Evolutionary conservation across 2,888 invertebrate species (phyloP), one percentile per base, ranked within the genome.

Genomic region (Drosophila suboccidentalis): DNA sequence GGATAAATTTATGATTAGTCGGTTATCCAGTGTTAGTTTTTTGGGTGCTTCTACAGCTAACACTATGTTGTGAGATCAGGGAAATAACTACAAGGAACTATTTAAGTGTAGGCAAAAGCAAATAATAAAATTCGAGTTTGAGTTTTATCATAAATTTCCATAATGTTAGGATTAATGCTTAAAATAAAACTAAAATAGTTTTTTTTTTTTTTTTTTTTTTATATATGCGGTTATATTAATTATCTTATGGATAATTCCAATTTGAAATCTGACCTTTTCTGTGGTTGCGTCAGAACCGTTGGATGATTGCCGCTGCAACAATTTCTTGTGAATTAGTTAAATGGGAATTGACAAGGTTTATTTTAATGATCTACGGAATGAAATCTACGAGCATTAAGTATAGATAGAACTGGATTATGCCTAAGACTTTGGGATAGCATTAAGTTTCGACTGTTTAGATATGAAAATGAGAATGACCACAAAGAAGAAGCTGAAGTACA

Each of bases 251-350:
- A 57, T 64, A 38, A 55, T 59, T 63, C 38, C 60, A 61, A 58
- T 58, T 13, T 77, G 78, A 82, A 86, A 80, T 91, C 92, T 91
- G 92, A 92, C 92, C 92, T 92, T 92, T 89, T 91, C 69, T 88
- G 84, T 82, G 90, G 90, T 84, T 91, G 88, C 90, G 89, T 90
- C 81, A 90, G 89, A 89, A 91, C 90, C 86, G 89, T 80, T 79
- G 91, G 91, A 91, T 92, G 92, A 87, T 90, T 90, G 82, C 87
- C 90, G 92, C 92, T 92, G 92, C 90, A 92, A 91, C 90, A 87
- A 84, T 89, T 87, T 82, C 90, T 84, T 82, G 71, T 50, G 6
- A 51, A 84, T 78, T 84, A 82, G 69, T 80, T 71, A 54, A 67
- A 65, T 71, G 47, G 57, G 54, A 50, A 60, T 53, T 71, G n/a